Evolutionary conservation across 1,140 invertebrate genomes (phyloP), one percentile per base, ranked within the genome.

Genomic region (Oncopeltus fasciatus): DNA sequence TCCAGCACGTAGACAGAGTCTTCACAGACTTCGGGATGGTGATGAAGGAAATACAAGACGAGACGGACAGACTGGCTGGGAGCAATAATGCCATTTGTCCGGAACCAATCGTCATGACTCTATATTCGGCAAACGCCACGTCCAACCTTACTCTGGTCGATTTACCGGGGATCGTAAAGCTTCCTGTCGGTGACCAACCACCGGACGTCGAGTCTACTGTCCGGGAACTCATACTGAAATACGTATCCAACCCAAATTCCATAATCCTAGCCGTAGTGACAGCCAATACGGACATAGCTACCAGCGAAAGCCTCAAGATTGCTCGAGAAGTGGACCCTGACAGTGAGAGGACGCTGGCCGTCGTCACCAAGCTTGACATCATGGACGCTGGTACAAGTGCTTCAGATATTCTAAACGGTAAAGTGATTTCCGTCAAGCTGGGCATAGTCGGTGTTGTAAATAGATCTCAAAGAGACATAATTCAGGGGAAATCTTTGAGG

Each of bases 361-460:
- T 88, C 14, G 72, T 88, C 1, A 88, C 85, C 2, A 88, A 88
- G 71, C 70, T 89, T n/a, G 86, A 89, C 72, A 69, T 88, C 27
- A 88, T 89, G 86, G 86, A 88, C 74, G 74, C 75, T 27, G 86
- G 86, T 0, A 88, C 86, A 12, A 83, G 88, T 75, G 86, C 86
- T 0, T 79, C 82, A 69, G 85, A 88, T 67, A 80, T 87, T 1
- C 70, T 88, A 4, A 82, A 78, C 71, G 86, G 86, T 0, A 70
- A 79, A 65, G 75, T 87, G 27, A 84, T 88, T 63, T 83, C 84
- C 14, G 82, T 88, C 0, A 87, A 87, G 70, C 72, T 89, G 9
- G 86, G 86, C 16, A 87, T 88, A 62, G 81, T 88, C 65, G 86
- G 86, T 60, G 82, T 88, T 1, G 83, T 88, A 0, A 88, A 87